Conservation (phyloP, 2,113 vertebrate genomes). For the Pandion haliaetus region DNA sequence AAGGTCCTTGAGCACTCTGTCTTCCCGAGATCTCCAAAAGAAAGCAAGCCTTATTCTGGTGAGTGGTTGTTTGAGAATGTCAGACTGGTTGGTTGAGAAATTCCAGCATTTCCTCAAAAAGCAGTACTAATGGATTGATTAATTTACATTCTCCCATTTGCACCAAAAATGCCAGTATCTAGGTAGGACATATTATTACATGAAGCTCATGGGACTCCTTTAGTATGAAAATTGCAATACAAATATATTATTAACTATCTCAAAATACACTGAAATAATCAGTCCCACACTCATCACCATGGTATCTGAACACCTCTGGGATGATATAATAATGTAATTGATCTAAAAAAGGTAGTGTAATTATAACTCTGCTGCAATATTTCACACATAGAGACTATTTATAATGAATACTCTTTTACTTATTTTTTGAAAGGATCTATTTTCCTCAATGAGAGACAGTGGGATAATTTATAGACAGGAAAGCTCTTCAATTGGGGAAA, state of each 20-base stretch:
- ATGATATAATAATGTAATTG: conserved; percentile 30
- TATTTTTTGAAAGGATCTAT: background rate
- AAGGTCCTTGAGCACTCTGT: background rate
- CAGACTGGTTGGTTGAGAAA: background rate
- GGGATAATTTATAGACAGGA: background rate
- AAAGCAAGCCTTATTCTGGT: background rate
- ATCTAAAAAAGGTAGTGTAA: conserved; percentile 21
- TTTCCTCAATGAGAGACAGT: conserved; percentile 4
- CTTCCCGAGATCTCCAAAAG: background rate
- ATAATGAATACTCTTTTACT: background rate
- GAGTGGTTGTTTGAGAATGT: background rate
- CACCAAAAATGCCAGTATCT: background rate
- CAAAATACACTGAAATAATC: background rate
- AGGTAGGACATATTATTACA: background rate
- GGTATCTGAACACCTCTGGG: conserved; percentile 21
- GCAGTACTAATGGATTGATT: background rate
- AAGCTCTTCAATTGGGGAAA: background rate
- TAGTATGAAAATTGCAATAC: background rate
- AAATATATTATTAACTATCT: conserved; percentile 16
- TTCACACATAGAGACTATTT: background rate
- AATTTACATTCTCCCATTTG: background rate
- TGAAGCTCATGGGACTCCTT: background rate
- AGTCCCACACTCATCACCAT: background rate
- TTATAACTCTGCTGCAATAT: conserved; percentile 36
- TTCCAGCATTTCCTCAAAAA: background rate